Evolutionary conservation across 2,888 invertebrate genomes (phyloP).

Genomic region (Caenorhabditis panamensis): DNA sequence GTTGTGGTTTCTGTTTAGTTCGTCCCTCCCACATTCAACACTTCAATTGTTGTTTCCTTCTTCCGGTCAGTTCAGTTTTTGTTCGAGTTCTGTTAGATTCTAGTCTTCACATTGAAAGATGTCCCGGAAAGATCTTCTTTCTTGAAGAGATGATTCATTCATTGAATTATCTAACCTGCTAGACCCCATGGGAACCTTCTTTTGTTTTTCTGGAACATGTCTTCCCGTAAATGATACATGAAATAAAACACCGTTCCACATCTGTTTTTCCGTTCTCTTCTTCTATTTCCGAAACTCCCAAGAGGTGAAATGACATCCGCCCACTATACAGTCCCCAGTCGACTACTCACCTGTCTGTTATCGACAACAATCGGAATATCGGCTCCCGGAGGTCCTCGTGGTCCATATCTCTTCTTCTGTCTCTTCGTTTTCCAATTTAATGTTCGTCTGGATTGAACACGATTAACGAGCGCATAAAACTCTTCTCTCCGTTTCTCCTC

Average conservation of each 20-base stretch:
- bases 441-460: conserved; percentile 55
- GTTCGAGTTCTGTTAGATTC: no score
- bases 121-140: no score
- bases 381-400: not conserved
- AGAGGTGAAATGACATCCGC: not conserved
- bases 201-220: not conserved
- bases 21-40: not conserved
- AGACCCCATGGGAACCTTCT: not conserved
- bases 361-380: not conserved
- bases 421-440: conserved; percentile 33
- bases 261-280: not conserved
- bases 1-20: not conserved
- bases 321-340: not conserved
- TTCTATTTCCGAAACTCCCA: conserved; percentile 9
- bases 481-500: conserved; percentile 7
- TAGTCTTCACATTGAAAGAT: no score
- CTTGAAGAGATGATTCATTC: no score
- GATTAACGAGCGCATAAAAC: conserved; percentile 52
- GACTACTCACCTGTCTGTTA: not conserved
- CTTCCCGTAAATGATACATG: conserved; percentile 1
- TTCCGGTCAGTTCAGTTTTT: not conserved
- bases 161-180: no score
- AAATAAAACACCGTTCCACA: conserved; percentile 25
- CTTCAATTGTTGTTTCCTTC: no score
- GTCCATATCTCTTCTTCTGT: not conserved